Evolutionary conservation across 2,888 invertebrate species (phyloP), one percentile per base, ranked within the genome.

Genomic region (Rhagonycha lutea): DNA sequence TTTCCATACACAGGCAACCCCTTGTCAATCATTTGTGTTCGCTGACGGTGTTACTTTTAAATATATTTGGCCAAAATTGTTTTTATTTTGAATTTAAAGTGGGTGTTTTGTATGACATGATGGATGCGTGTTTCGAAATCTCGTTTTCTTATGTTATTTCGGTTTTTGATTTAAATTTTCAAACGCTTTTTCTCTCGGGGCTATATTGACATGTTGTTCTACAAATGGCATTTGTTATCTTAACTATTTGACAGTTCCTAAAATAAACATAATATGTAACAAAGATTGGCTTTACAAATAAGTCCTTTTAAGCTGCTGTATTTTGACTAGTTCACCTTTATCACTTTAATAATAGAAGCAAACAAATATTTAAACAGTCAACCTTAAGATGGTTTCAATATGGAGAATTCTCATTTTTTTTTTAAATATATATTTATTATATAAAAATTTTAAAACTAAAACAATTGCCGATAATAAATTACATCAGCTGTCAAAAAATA

Each of bases 1-100:
- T 85, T 84, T 84, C 84, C 85, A 86, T 85, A 83, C 81, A 82
- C 79, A 78, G 75, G 81, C 84, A 85, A 85, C 86, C 87, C 86
- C 86, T 84, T 86, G 86, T 87, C 87, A 86, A 86, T 87, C 87
- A 86, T 85, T 83, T 84, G 81, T 82, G 79, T 79, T 82, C 81
- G 84, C 86, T 84, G 84, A 85, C 84, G 86, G 86, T 86, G 83
- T 82, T 82, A 86, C 86, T 87, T 87, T 87, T 86, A 87, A 87
- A 87, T 87, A 87, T 87, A 86, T 87, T 87, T 87, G 85, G 85
- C 81, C 83, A 85, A 87, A 87, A 87, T 87, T 87, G 87, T 87
- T 87, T 87, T 87, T 87, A 87, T 87, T 87, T 85, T 85, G 86
- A 86, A 87, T 87, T 87, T 87, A 86, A 87, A 87, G 87, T 87